Evolutionary conservation across 1,140 invertebrate species (phyloP).

Genomic region (Zaprionus inermis): DNA sequence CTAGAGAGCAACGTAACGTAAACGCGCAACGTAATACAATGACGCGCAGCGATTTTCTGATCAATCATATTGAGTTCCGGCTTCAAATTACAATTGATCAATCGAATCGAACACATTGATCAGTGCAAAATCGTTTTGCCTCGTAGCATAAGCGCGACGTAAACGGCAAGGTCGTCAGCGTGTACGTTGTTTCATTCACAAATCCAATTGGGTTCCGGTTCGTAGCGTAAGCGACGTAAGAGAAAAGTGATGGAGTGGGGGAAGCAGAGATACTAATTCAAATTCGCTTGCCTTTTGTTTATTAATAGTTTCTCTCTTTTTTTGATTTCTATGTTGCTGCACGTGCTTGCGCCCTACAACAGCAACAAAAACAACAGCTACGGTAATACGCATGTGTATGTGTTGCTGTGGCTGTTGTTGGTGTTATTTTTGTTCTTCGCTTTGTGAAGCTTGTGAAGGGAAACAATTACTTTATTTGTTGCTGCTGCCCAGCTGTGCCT

Average conservation of each 20-base stretch:
- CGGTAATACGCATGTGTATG: constrained; percentile 1
- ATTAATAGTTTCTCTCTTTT: constrained; percentile 44
- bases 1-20: constrained; percentile 33
- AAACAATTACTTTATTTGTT: constrained; percentile 80
- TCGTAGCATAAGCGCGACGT: constrained; percentile 42
- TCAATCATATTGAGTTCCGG: constrained; percentile 35
- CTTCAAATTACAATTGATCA: constrained; percentile 32
- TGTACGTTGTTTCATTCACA: constrained; percentile 46
- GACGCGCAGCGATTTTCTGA: background rate
- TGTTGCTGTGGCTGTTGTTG: constrained; percentile 11
- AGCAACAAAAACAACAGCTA: background rate
- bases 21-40: constrained; percentile 32
- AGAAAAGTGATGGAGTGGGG: background rate
- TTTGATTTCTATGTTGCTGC: constrained; percentile 16
- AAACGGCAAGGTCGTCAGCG: constrained; percentile 34
- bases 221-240: constrained; percentile 19
- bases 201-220: constrained; percentile 51
- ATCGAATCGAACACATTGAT: constrained; percentile 25
- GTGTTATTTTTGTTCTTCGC: constrained; percentile 65
- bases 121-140: constrained; percentile 34
- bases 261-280: background rate
- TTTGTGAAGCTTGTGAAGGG: constrained; percentile 72
- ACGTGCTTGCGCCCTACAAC: constrained; percentile 60
- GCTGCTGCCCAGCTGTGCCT: constrained; percentile 52
- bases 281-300: constrained; percentile 24